phyloP scores from a whole-genome alignment of 2,113 vertebrate genomes.

The Lota lota region DNA sequence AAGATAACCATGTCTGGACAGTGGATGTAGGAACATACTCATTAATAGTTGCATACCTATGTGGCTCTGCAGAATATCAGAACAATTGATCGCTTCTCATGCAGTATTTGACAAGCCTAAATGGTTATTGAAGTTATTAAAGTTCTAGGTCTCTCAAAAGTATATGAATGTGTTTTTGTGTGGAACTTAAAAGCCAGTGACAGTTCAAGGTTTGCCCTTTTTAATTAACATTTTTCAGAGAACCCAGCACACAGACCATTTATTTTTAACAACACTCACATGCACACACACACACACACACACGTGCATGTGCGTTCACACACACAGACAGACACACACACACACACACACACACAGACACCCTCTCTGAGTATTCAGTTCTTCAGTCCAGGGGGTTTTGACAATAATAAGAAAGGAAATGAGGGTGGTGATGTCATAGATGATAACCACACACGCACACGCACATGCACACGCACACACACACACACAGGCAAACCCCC shows the following conservation, averaged over 20 bases:
- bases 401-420: constrained; percentile 65
- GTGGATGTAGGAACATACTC: not conserved
- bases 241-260: not conserved
- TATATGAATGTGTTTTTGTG: constrained; percentile 4
- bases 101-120: not conserved
- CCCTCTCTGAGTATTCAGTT: constrained; percentile 55
- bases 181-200: constrained; percentile 18
- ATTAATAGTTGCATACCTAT: not conserved
- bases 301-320: not conserved
- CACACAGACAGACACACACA: constrained; percentile 23
- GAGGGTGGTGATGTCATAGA: constrained; percentile 61
- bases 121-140: not conserved
- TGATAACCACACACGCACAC: constrained; percentile 38
- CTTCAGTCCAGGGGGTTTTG: constrained; percentile 49
- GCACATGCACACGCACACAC: constrained; percentile 17
- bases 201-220: not conserved
- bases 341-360: constrained; percentile 16
- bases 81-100: not conserved
- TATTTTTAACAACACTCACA: not conserved
- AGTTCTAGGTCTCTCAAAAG: constrained; percentile 1
- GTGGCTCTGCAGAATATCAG: not conserved
- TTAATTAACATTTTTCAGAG: not conserved
- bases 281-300: not conserved
- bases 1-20: no score
- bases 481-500: constrained; percentile 20